Percentiles rank a stretch among this genome's conserved stretches.
These are phyloP conservation scores for Megalonaias nervosa DNA, from an alignment of 1,140 invertebrate species.

Conservation along the genomic window DNA sequence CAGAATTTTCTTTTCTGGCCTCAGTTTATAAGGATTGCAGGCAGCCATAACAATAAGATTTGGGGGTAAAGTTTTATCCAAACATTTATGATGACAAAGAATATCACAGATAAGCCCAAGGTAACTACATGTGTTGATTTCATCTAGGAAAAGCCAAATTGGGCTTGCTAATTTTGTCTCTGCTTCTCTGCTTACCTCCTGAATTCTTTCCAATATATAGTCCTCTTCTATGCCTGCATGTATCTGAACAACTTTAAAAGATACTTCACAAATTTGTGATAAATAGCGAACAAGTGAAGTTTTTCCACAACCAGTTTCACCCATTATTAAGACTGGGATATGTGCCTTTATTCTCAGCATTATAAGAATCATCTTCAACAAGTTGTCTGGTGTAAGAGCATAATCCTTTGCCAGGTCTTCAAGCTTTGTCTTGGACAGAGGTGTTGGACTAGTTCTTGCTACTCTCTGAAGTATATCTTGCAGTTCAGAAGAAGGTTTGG, in stretches of 20 bases:
- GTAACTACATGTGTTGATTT: conserved; percentile 38
- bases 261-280: conserved; percentile 20
- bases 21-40: conserved; percentile 44
- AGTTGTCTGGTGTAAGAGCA: conserved; percentile 49
- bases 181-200: conserved; percentile 7
- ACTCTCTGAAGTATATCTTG: conserved; percentile 33
- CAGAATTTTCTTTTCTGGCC: conserved; percentile 11
- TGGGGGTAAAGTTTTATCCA: conserved; percentile 18
- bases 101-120: conserved; percentile 38
- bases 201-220: conserved; percentile 8
- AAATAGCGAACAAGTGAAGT: conserved; percentile 56
- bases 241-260: conserved; percentile 29
- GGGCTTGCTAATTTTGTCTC: background rate
- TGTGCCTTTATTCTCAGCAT: conserved; percentile 36
- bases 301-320: conserved; percentile 66
- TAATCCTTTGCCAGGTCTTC: conserved; percentile 27
- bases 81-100: conserved; percentile 34
- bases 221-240: conserved; percentile 34
- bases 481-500: conserved; percentile 14
- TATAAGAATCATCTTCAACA: conserved; percentile 53
- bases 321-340: conserved; percentile 63
- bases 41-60: conserved; percentile 42
- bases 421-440: background rate
- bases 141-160: conserved; percentile 40
- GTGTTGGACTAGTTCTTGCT: conserved; percentile 16